phyloP scores from a whole-genome alignment of 2,797 vertebrate genomes.

The Trichosurus vulpecula region DNA sequence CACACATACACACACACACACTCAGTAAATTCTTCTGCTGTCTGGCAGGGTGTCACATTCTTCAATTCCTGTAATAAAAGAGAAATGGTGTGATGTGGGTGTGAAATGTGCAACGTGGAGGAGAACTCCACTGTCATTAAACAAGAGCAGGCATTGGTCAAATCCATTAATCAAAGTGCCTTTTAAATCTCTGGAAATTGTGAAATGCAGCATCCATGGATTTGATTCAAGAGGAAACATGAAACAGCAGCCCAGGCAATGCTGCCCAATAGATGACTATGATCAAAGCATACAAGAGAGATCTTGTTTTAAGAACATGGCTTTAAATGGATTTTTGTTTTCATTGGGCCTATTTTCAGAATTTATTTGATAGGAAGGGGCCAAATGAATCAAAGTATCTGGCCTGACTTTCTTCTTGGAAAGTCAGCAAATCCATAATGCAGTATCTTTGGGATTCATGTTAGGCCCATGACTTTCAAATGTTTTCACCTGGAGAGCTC shows the following conservation, averaged over 20 bases:
- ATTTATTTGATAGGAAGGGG: constrained; percentile 44
- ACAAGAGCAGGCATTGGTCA: constrained; percentile 55
- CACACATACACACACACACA: neutral
- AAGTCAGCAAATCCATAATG: constrained; percentile 34
- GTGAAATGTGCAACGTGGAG: constrained; percentile 58
- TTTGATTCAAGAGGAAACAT: constrained; percentile 75
- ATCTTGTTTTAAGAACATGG: neutral
- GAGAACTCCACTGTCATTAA: constrained; percentile 34
- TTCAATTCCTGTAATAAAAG: constrained; percentile 64
- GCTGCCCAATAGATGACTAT: constrained; percentile 8
- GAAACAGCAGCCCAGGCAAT: constrained; percentile 65
- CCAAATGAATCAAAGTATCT: constrained; percentile 9
- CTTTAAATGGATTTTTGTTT: constrained; percentile 54
- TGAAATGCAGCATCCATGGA: constrained; percentile 62
- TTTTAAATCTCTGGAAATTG: constrained; percentile 63
- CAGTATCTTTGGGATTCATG: neutral
- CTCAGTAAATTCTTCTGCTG: constrained; percentile 70
- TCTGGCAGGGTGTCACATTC: constrained; percentile 62
- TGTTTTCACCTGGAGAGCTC: neutral
- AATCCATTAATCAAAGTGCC: constrained; percentile 75
- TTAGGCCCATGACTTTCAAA: neutral
- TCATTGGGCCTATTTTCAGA: constrained; percentile 22
- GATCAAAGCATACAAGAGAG: constrained; percentile 42
- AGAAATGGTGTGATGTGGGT: constrained; percentile 53
- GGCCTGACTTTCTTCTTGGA: neutral